Evolutionary conservation across 1,140 invertebrate species (phyloP), one percentile per base, ranked within the genome.

Genomic region (Bombus difficillimus): DNA sequence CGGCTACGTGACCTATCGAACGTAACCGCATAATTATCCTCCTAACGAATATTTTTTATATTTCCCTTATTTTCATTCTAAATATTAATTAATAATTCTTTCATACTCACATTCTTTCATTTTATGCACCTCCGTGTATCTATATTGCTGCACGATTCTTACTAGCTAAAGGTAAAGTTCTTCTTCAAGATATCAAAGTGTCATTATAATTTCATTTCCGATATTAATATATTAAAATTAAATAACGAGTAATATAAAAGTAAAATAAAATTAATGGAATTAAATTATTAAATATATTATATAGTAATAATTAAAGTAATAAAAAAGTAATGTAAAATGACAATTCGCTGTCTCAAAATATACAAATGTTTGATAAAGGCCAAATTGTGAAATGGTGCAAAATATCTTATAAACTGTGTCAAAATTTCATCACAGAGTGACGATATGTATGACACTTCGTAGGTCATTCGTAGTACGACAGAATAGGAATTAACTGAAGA

Each of bases 1-100:
- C 10, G 22, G 22, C 79, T 81, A 81, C 71, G 71, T 68, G 84
- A 81, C 69, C 32, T 10, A 28, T 34, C 13, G 22, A 8, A 71
- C 66, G 43, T 34, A 81, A 64, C 2, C 28, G 10, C 22, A 47
- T 18, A 47, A n/a, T 53, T 5, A 39, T 13, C 4, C 4, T 10
- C 2, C 2, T 57, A 22, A 53, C 1, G 18, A 53, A 53, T 22
- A 22, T 53, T 47, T 47, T 18, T 47, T 0, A 5, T 47, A 47
- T 18, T 64, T 47, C 12, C 13, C 25, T 0, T 15, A 18, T n/a
- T 47, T 37, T 53, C 22, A n/a, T 15, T 9, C 22, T 37, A 53
- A 80, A 80, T n/a, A 53, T 53, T 8, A 22, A 53, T 53, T 22
- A 53, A 53, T 53, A 53, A 53, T 53, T 22, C 69, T n/a, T 41